Base-by-base conservation (phyloP, 2,888 invertebrate species). In the Microplitis deprimator region DNA sequence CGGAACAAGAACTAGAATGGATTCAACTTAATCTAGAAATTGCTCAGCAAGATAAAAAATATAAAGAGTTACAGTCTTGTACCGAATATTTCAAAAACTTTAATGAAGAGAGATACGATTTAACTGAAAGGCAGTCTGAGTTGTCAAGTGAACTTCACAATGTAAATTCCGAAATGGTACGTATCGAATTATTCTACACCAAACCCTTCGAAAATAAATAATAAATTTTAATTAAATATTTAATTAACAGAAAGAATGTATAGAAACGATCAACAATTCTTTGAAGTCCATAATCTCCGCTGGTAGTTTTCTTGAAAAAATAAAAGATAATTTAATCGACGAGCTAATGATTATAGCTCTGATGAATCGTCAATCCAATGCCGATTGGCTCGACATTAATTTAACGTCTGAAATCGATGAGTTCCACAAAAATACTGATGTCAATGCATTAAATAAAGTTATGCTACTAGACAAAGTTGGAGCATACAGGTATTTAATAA, bases 361-460 rank as follows among this genome's bases (percentile, higher is more conserved):
- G 8, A n/a, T 73, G 10, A 59, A 69, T 60, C n/a, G 8, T 17
- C 59, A 70, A 20, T n/a, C 41, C n/a, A 40, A 39, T 59, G n/a
- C n/a, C 16, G 68, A 68, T 3, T 74, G 77, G 73, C 39, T 67
- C 13, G 64, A 40, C 1, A 59, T 16, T 10, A 40, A 60, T 77
- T 59, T 77, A 1, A 59, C 20, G 40, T 39, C 62, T 68, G 77
- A 77, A 20, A 62, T 77, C 1, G 69, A 69, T 29, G 17, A 73
- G 59, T 77, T 77, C 16, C 73, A 77, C 8, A 68, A 74, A 20
- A 74, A 70, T 7, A 17, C 73, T 1, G 61, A 73, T 41, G 65
- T 88, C 4, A 82, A 85, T 74, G 87, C 88, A 29, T 80, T 87
- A 41, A 83, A 85, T 70, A 89, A 87, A 83, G 81, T 89, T n/a